Conservation (phyloP, 2,113 vertebrate genomes). For the Leptodactylus fuscus region DNA sequence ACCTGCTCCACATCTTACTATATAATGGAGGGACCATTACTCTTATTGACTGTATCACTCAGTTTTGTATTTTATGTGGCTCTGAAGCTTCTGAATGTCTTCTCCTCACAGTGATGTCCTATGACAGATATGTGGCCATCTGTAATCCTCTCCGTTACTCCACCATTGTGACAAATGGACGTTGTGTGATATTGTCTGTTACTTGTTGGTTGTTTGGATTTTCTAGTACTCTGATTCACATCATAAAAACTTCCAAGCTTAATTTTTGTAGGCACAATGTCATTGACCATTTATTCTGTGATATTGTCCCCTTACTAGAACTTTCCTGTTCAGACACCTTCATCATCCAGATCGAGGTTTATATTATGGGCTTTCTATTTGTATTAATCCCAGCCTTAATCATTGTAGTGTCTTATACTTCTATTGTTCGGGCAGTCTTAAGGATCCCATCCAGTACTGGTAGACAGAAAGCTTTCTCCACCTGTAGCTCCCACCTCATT, state of each 20-base stretch:
- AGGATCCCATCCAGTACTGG: background rate
- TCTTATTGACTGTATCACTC: background rate
- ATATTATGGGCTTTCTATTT: background rate
- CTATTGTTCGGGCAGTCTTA: background rate
- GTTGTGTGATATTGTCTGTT: background rate
- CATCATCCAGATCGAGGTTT: background rate
- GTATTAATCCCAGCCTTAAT: background rate
- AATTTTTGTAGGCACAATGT: background rate
- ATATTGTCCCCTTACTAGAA: background rate
- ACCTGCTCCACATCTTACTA: background rate
- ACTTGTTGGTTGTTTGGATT: background rate
- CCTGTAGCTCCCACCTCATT: slow-evolving; percentile 1
- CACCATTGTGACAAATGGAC: background rate
- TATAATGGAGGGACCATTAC: background rate
- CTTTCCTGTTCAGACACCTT: background rate
- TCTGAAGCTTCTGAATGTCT: background rate
- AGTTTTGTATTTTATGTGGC: background rate
- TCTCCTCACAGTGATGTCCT: background rate
- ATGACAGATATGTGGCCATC: slow-evolving; percentile 8
- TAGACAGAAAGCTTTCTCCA: background rate
- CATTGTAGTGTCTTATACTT: background rate
- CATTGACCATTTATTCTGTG: background rate
- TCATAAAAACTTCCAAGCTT: background rate
- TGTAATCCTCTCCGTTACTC: background rate
- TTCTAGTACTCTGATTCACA: background rate